These are phyloP conservation scores for Scaptomyza graminum DNA, from an alignment of 1,140 invertebrate species.

Conservation along the genomic window DNA sequence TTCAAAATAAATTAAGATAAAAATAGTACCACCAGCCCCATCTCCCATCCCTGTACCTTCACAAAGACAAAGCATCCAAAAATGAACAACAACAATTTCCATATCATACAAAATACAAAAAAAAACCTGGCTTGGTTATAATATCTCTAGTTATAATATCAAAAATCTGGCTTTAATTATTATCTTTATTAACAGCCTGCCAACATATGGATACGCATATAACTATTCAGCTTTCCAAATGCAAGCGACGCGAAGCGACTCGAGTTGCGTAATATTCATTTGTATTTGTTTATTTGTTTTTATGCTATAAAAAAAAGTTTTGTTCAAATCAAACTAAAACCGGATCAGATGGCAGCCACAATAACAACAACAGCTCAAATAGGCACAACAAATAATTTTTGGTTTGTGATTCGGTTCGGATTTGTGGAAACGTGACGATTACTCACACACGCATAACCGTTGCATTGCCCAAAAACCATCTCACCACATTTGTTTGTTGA, in stretches of 20 bases:
- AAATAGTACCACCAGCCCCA: slow-evolving; percentile 4
- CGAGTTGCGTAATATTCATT: slow-evolving; percentile 59
- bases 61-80: slow-evolving; percentile 40
- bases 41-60: slow-evolving; percentile 5
- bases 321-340: slow-evolving; percentile 57
- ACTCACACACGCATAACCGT: slow-evolving; percentile 60
- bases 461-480: slow-evolving; percentile 59
- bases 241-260: slow-evolving; percentile 37
- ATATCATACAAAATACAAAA: slow-evolving; percentile 23
- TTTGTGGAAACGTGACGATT: slow-evolving; percentile 52
- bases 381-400: slow-evolving; percentile 42
- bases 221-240: slow-evolving; percentile 39
- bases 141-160: slow-evolving; percentile 29
- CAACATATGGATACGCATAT: slow-evolving; percentile 19
- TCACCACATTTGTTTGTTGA: slow-evolving; percentile 51
- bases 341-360: slow-evolving; percentile 48
- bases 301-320: slow-evolving; percentile 38
- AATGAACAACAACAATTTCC: slow-evolving; percentile 34
- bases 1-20: slow-evolving; percentile 50
- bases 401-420: slow-evolving; percentile 27
- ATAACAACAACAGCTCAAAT: slow-evolving; percentile 45
- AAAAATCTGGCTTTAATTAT: slow-evolving; percentile 57
- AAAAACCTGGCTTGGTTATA: neutral
- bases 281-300: slow-evolving; percentile 66
- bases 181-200: slow-evolving; percentile 55